phyloP scores from a whole-genome alignment of 2,888 invertebrate species.

The Torymus aiolomorphi region DNA sequence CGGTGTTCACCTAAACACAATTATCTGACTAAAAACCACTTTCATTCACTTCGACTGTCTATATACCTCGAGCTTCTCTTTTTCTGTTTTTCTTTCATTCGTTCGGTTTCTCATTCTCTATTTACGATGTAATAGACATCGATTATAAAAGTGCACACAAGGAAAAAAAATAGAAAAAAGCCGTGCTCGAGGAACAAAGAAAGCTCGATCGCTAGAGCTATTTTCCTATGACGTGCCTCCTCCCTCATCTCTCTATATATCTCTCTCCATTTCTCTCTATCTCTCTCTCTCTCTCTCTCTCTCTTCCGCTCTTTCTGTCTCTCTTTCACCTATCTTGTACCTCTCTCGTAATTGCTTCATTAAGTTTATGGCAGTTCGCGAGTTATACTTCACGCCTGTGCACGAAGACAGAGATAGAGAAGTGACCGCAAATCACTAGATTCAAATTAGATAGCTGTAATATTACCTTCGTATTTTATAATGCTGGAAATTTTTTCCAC shows the following conservation, averaged over 20 bases:
- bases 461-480: neutral
- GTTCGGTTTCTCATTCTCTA: neutral
- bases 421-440: slow-evolving; percentile 38
- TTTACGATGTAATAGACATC: slow-evolving; percentile 19
- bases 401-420: neutral
- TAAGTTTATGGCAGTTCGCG: neutral
- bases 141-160: neutral
- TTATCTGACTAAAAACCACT: neutral
- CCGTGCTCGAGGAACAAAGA: too few species aligned
- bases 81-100: too few species aligned
- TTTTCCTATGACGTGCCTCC: too few species aligned
- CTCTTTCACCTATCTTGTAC: slow-evolving; percentile 4
- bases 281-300: too few species aligned
- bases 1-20: too few species aligned
- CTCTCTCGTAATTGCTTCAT: slow-evolving; percentile 35
- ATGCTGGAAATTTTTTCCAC: neutral
- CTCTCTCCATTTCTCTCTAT: too few species aligned
- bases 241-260: too few species aligned
- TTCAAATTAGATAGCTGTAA: slow-evolving; percentile 27
- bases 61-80: too few species aligned
- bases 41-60: neutral
- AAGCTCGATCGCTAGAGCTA: too few species aligned
- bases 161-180: too few species aligned
- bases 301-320: neutral
- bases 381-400: too few species aligned